Conservation (phyloP, 2,113 vertebrate species). For the Equus przewalskii region DNA sequence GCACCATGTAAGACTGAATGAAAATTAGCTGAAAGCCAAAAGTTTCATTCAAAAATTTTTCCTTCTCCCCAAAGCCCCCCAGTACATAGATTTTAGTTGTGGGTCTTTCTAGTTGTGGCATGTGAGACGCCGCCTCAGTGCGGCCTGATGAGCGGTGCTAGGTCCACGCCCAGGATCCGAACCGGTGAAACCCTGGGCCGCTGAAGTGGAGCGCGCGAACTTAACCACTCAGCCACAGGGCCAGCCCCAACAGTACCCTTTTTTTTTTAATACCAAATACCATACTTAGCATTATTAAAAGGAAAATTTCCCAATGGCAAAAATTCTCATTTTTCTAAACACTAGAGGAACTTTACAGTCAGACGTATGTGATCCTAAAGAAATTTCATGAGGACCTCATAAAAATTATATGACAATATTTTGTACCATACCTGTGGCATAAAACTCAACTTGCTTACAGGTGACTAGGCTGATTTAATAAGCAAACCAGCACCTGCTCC, state of each 20-base stretch:
- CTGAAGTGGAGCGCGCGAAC: too few species aligned
- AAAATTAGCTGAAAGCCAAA: conserved; percentile 53
- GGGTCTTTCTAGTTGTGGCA: too few species aligned
- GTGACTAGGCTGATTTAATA: background rate
- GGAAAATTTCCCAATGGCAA: conserved; percentile 32
- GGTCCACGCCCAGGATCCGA: too few species aligned
- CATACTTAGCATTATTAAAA: background rate
- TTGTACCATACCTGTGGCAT: background rate
- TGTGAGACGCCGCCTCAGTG: too few species aligned
- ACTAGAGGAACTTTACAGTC: background rate
- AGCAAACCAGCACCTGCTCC: background rate
- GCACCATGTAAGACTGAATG: background rate
- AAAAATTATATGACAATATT: conserved; percentile 10
- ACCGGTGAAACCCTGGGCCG: too few species aligned
- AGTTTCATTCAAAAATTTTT: background rate
- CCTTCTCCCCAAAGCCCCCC: too few species aligned
- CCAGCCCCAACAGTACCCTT: background rate
- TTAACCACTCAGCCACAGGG: too few species aligned
- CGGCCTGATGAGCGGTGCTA: too few species aligned
- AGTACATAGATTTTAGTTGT: too few species aligned
- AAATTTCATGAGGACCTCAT: conserved; percentile 3
- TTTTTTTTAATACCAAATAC: background rate
- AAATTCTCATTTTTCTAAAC: conserved; percentile 19
- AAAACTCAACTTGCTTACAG: background rate
- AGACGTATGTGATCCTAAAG: background rate